These are phyloP conservation scores for Drosophila formosana DNA, from an alignment of 2,888 invertebrate genomes.

Conservation along the genomic window DNA sequence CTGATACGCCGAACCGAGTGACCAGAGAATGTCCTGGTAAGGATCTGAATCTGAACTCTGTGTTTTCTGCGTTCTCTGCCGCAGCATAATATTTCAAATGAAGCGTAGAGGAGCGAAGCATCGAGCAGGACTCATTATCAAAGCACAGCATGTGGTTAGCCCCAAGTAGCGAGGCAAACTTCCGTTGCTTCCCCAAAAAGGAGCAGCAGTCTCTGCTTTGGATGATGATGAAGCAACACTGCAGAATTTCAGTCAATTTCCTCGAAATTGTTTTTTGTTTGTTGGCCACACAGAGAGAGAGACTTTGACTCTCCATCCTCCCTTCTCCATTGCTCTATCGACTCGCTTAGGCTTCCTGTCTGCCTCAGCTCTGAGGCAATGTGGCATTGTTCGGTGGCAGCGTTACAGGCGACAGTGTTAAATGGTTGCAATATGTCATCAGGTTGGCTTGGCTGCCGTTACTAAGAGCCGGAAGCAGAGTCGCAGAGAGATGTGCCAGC, in stretches of 20 bases:
- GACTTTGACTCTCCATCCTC: slow-evolving; percentile 33
- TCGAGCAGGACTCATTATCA: slow-evolving; percentile 72
- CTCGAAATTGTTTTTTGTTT: slow-evolving; percentile 80
- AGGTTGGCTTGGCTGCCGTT: slow-evolving; percentile 63
- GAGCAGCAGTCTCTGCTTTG: slow-evolving; percentile 22
- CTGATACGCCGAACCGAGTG: slow-evolving; percentile 58
- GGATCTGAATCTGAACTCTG: neutral
- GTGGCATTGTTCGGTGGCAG: slow-evolving; percentile 63
- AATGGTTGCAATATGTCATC: slow-evolving; percentile 84
- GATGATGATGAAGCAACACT: slow-evolving; percentile 75
- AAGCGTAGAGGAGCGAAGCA: slow-evolving; percentile 48
- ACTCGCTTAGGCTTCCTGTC: slow-evolving; percentile 34
- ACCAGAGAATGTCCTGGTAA: slow-evolving; percentile 28
- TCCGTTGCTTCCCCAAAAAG: slow-evolving; percentile 45
- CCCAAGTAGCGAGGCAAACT: slow-evolving; percentile 65
- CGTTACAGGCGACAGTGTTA: slow-evolving; percentile 81
- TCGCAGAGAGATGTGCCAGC: slow-evolving; percentile 51
- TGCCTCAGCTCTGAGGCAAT: slow-evolving; percentile 24
- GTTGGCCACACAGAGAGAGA: slow-evolving; percentile 66
- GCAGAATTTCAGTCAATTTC: slow-evolving; percentile 81
- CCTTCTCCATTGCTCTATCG: neutral
- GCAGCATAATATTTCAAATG: slow-evolving; percentile 79
- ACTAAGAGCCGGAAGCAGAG: slow-evolving; percentile 37
- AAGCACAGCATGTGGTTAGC: slow-evolving; percentile 82
- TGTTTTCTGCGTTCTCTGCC: slow-evolving; percentile 31